phyloP scores from a whole-genome alignment of 2,113 vertebrate genomes.

The Petromus typicus region DNA sequence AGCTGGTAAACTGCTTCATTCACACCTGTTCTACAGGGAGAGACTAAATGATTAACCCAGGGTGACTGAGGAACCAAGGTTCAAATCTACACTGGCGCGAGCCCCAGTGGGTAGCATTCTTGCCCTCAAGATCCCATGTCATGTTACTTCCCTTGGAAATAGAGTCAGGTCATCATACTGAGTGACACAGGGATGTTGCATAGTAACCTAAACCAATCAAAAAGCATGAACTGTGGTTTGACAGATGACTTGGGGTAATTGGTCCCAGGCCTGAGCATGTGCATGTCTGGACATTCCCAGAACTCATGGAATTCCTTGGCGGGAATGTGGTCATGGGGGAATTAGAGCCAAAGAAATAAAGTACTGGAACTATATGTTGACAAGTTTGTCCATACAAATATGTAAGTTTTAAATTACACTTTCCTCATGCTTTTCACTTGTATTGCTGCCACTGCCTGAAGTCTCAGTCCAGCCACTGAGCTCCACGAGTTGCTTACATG shows the following conservation, averaged over 20 bases:
- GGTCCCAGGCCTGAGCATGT: constrained; percentile 29
- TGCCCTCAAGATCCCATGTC: background rate
- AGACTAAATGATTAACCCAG: constrained; percentile 16
- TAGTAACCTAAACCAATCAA: constrained; percentile 51
- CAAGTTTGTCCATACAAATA: constrained; percentile 26
- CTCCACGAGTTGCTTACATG: background rate
- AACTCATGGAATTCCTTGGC: constrained; percentile 58
- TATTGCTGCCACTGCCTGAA: background rate
- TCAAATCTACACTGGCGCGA: background rate
- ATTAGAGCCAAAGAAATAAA: constrained; percentile 26
- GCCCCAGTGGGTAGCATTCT: background rate
- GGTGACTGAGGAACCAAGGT: background rate
- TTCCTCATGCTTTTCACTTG: background rate
- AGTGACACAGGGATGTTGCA: constrained; percentile 66
- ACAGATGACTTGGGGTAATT: constrained; percentile 52
- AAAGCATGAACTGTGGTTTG: constrained; percentile 35
- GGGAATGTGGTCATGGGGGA: background rate
- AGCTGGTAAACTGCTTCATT: background rate
- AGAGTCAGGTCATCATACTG: constrained; percentile 25
- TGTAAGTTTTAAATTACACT: constrained; percentile 28
- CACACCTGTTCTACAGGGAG: background rate
- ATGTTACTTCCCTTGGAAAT: background rate
- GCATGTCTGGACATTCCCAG: constrained; percentile 54
- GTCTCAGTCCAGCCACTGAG: background rate
- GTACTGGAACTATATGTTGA: constrained; percentile 11